Evolutionary conservation across 1,140 invertebrate species (phyloP), one percentile per base, ranked within the genome.

Genomic region (Trypoxylus dichotomus): DNA sequence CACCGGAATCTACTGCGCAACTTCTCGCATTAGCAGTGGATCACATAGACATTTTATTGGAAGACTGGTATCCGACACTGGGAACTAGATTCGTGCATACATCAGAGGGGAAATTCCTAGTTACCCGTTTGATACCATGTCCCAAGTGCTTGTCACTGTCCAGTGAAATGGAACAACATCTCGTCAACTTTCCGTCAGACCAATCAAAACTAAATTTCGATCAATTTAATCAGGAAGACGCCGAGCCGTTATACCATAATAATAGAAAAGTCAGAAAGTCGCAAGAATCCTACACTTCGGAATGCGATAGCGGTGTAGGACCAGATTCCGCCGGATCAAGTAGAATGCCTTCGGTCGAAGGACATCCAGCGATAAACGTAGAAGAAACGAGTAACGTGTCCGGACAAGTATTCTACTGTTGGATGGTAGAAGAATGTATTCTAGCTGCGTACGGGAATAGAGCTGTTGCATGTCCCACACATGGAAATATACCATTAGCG

Each of bases 381-480:
- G 80, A 83, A 80, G 74, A 88, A 5, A 37, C 32, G 43, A 54
- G 43, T 2, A 74, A 78, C 43, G 21, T 71, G 54, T 43, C 25
- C 11, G 72, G 27, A 41, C 76, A 79, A 11, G 68, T 84, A 1
- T 82, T 89, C 86, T 93, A 92, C 79, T 90, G 90, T 3, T 95
- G 94, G 94, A 94, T 96, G 89, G 93, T 99, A 2, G 98, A 99
- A 88, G 95, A 98, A 85, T 98, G 97, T 86, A 97, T 99, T 83
- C 87, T 98, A 60, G 92, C 94, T 0, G 95, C 94, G 0, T 95
- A 95, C 86, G 90, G 92, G 77, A 90, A 90, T 63, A 90, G 91
- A 82, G 88, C 86, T 8, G 91, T 95, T 63, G 86, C 88, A 21
- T 97, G 96, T 84, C 92, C 93, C 0, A 88, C 88, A 25, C 95